Percentiles rank a stretch among this genome's conserved stretches.
phyloP scores from a whole-genome alignment of 2,113 vertebrate species.

The Symphodus melops region DNA sequence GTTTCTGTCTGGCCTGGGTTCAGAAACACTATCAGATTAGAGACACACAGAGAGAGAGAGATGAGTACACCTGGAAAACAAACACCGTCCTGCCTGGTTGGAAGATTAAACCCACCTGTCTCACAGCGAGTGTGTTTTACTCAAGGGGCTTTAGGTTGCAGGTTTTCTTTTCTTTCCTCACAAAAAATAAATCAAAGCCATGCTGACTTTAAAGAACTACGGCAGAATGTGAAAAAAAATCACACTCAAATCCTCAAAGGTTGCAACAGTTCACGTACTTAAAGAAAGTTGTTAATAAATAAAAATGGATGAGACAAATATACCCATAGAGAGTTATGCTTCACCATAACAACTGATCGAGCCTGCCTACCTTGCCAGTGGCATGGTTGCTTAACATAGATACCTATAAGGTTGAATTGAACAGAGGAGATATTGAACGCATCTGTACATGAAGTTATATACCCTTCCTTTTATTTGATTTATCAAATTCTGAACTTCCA shows the following conservation, averaged over 20 bases:
- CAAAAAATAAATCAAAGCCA: constrained; percentile 56
- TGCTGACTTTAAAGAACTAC: constrained; percentile 38
- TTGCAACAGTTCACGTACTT: not conserved
- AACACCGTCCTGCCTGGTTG: constrained; percentile 42
- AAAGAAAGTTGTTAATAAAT: constrained; percentile 23
- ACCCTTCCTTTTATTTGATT: not conserved
- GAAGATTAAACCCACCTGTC: constrained; percentile 54
- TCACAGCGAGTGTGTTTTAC: constrained; percentile 38
- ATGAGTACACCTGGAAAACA: constrained; percentile 55
- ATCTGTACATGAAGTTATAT: not conserved
- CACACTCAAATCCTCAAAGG: constrained; percentile 31
- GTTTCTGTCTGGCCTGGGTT: constrained; percentile 66
- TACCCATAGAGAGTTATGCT: constrained; percentile 1
- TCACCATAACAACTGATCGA: constrained; percentile 8
- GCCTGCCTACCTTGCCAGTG: constrained; percentile 21
- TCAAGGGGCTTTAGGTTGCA: constrained; percentile 38
- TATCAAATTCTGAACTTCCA: not conserved
- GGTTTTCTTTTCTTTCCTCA: constrained; percentile 46
- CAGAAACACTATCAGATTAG: constrained; percentile 65
- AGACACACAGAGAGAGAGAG: constrained; percentile 29
- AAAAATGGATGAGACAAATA: constrained; percentile 20
- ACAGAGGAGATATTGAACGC: not conserved
- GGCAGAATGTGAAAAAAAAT: constrained; percentile 22
- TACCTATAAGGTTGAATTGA: constrained; percentile 20
- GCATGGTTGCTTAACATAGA: constrained; percentile 28